Base-by-base conservation (phyloP, 2,888 invertebrate species). In the Synanthedon andrenaeformis region DNA sequence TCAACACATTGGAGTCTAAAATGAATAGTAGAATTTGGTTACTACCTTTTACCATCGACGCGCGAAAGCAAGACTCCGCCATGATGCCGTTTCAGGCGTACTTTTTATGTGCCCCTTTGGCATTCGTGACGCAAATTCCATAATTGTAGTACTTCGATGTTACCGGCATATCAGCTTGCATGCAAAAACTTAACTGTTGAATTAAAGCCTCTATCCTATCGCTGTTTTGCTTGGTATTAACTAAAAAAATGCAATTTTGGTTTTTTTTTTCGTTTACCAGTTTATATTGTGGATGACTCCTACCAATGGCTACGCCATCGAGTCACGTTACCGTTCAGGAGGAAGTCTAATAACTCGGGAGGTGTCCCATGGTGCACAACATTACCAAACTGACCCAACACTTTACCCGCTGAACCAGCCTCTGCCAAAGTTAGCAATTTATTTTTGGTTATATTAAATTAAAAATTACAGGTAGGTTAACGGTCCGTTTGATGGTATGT, bases 371-470 rank as follows among this genome's bases (percentile, higher is more conserved):
- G 93, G 91, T 1, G 82, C 76, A 23, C 92, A 51, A 13, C 67
- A 70, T 3, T 94, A 83, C 64, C 90, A 91, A 61, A 91, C 91
- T 0, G 88, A 92, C 61, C 76, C 89, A 42, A 76, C 84, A 0
- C 66, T 91, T 28, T 94, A 91, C 83, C 94, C 94, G 0, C 65
- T 94, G 12, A 92, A 90, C 63, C 74, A 94, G 68, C 92, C 94
- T 0, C 72, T 93, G 4, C 82, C 89, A 0, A 94, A 94, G 72
- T 62, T 92, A 35, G 35, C 35, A 35, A 35, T 35, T 35, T 35
- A 35, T 35, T 35, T 35, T 35, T 35, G 2, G 6, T 8, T 35
- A 2, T 6, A 10, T 35, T 35, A 35, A 10, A 3, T 35, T 8
- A 35, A 35, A 10, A 35, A 10, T 3, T 2, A 10, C 6, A 35